Evolutionary conservation across 1,140 invertebrate genomes (phyloP).

Genomic region (Lamellibrachia luymesi): DNA sequence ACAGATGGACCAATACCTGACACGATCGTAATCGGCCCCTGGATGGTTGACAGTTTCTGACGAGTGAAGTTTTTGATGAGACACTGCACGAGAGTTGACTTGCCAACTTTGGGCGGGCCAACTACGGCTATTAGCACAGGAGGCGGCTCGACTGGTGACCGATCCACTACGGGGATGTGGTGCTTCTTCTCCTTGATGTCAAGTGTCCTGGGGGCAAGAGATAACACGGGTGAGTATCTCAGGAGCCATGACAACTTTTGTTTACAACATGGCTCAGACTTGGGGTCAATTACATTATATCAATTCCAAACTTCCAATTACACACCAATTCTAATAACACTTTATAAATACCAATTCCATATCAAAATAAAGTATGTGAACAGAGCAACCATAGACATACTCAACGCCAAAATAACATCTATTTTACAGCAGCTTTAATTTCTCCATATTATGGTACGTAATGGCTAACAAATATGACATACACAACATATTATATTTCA

Average conservation of each 20-base stretch:
- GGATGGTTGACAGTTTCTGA: slow-evolving; percentile 82
- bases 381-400: too few species aligned
- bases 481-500: too few species aligned
- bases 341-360: too few species aligned
- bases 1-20: slow-evolving; percentile 62
- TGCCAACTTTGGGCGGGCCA: slow-evolving; percentile 96
- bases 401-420: too few species aligned
- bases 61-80: slow-evolving; percentile 89
- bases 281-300: not conserved
- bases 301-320: not conserved
- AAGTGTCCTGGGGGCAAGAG: slow-evolving; percentile 65
- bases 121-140: slow-evolving; percentile 90
- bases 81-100: slow-evolving; percentile 88
- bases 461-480: too few species aligned
- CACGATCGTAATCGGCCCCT: slow-evolving; percentile 86
- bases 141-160: slow-evolving; percentile 88
- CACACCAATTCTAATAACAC: not conserved
- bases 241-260: not conserved
- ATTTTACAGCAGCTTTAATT: too few species aligned
- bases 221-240: not conserved
- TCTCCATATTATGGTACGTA: too few species aligned
- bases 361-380: too few species aligned
- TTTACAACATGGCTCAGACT: not conserved
- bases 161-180: slow-evolving; percentile 88
- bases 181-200: slow-evolving; percentile 95